Conservation (phyloP, 37 sponge, comb jelly and placozoan genomes). For the Haliclona indistincta region DNA sequence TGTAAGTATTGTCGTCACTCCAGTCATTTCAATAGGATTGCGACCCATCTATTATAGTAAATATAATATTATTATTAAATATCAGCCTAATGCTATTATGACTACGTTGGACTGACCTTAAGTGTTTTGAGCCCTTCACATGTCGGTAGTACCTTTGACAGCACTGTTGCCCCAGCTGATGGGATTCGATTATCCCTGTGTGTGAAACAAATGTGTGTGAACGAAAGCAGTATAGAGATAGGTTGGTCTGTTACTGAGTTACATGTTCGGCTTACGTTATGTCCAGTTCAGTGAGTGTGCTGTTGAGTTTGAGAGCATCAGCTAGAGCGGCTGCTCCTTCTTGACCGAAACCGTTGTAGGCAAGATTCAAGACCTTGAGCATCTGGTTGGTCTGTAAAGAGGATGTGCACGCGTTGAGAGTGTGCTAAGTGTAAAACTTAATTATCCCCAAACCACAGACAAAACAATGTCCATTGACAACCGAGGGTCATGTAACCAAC, state of each 20-base stretch:
- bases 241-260: not conserved
- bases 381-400: slow-evolving; percentile 68
- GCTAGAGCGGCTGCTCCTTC: slow-evolving; percentile 86
- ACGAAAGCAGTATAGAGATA: not conserved
- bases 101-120: slow-evolving; percentile 46
- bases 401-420: too few relatives aligned
- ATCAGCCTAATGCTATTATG: not conserved
- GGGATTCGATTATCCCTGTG: slow-evolving; percentile 82
- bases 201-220: not conserved
- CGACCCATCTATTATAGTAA: not conserved
- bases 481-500: not conserved
- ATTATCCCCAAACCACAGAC: slow-evolving; percentile 1
- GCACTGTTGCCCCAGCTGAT: slow-evolving; percentile 55
- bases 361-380: slow-evolving; percentile 79
- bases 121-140: slow-evolving; percentile 74
- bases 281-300: slow-evolving; percentile 78
- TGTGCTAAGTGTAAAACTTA: not conserved
- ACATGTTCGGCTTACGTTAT: slow-evolving; percentile 52
- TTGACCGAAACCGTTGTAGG: slow-evolving; percentile 92
- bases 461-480: not conserved
- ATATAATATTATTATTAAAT: not conserved
- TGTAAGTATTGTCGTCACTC: slow-evolving; percentile 22
- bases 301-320: slow-evolving; percentile 91
- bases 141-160: slow-evolving; percentile 72
- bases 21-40: slow-evolving; percentile 13